Evolutionary conservation across 2,888 invertebrate genomes (phyloP).

Genomic region (Philopedon plagiatum): DNA sequence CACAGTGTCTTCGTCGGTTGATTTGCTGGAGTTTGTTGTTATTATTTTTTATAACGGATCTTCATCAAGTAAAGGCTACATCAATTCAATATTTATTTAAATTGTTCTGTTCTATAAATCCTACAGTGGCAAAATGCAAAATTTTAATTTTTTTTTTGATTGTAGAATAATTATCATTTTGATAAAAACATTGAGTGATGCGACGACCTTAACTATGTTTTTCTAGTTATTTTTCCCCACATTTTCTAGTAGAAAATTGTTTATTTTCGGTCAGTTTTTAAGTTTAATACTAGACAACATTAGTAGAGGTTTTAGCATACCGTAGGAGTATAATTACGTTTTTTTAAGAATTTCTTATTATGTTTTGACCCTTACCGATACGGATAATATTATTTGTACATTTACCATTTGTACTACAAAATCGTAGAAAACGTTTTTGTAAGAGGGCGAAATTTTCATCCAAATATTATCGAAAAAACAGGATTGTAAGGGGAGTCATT

Average conservation of each 20-base stretch:
- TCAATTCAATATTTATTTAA: too few relatives aligned
- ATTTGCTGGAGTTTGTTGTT: too few relatives aligned
- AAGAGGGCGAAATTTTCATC: neutral
- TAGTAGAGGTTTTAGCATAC: neutral
- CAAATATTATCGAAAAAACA: neutral
- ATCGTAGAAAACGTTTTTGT: neutral
- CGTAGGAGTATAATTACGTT: neutral
- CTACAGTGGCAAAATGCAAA: neutral
- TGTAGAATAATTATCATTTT: constrained; percentile 11
- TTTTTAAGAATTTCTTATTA: neutral
- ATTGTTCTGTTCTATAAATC: too few relatives aligned
- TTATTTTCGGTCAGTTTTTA: neutral
- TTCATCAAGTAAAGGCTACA: too few relatives aligned
- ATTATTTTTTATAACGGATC: too few relatives aligned
- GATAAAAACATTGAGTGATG: constrained; percentile 10
- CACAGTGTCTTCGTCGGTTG: too few relatives aligned
- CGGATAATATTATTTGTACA: neutral
- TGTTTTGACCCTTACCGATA: neutral
- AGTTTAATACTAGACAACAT: neutral
- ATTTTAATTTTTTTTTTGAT: constrained; percentile 3
- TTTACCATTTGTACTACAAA: neutral
- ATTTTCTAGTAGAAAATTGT: neutral
- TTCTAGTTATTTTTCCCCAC: neutral
- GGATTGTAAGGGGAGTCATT: neutral
- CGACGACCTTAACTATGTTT: neutral